Evolutionary conservation across 2,888 invertebrate genomes (phyloP).

Genomic region (Pyrocoelia pectoralis): DNA sequence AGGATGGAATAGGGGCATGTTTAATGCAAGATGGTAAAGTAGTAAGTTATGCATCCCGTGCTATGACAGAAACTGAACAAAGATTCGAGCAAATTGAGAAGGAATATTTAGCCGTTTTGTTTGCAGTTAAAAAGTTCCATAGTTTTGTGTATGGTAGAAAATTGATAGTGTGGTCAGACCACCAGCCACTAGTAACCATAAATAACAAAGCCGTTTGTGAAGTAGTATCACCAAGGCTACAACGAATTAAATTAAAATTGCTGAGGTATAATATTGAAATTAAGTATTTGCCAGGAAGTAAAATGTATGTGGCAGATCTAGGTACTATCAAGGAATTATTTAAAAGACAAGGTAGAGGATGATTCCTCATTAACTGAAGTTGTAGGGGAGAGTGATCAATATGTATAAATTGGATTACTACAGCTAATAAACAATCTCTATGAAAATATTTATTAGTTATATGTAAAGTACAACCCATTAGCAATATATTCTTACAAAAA

Average conservation of each 20-base stretch:
- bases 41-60: constrained; percentile 1
- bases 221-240: neutral
- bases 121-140: constrained; percentile 1
- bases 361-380: constrained; percentile 4
- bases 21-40: neutral
- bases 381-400: too few relatives aligned
- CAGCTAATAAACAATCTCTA: too few relatives aligned
- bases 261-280: neutral
- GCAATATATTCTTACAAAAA: too few relatives aligned
- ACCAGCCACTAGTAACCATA: constrained; percentile 3
- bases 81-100: constrained; percentile 2
- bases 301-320: constrained; percentile 1
- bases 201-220: constrained; percentile 2
- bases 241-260: constrained; percentile 1
- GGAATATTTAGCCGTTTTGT: neutral
- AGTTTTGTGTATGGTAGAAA: neutral
- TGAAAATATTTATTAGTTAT: too few relatives aligned
- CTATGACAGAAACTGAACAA: neutral
- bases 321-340: neutral
- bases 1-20: constrained; percentile 1
- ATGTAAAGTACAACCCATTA: too few relatives aligned
- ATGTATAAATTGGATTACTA: too few relatives aligned
- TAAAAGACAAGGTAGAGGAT: constrained; percentile 1
- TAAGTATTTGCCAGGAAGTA: neutral
- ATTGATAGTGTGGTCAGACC: neutral